phyloP scores from a whole-genome alignment of 1,140 invertebrate species.

The Heliconius melpomene region DNA sequence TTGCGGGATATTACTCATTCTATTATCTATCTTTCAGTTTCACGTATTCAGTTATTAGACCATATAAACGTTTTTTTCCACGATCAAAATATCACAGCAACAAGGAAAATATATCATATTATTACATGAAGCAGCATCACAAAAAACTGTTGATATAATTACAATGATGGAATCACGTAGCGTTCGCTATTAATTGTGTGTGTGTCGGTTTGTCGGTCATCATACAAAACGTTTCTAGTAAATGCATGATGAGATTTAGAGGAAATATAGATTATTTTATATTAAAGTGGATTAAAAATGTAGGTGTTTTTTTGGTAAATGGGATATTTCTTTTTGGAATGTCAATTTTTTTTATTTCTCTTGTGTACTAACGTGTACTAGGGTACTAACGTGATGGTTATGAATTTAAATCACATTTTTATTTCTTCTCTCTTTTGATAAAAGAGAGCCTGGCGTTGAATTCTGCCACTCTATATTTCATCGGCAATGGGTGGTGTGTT shows the following conservation, averaged over 20 bases:
- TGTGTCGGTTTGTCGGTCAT: background rate
- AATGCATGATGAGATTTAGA: background rate
- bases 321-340: background rate
- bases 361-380: too few relatives aligned
- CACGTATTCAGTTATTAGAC: background rate
- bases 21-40: too few relatives aligned
- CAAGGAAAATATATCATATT: background rate
- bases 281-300: background rate
- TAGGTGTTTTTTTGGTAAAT: background rate
- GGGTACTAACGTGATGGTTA: too few relatives aligned
- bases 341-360: too few relatives aligned
- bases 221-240: background rate
- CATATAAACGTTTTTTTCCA: background rate
- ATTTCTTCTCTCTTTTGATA: too few relatives aligned
- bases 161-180: background rate
- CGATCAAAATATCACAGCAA: background rate
- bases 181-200: background rate
- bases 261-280: background rate
- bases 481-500: too few relatives aligned
- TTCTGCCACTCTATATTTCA: too few relatives aligned
- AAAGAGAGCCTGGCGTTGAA: too few relatives aligned
- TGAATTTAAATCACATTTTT: too few relatives aligned
- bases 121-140: background rate
- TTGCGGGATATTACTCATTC: too few relatives aligned
- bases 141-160: constrained; percentile 13